A percentile compares a stretch with the other conserved stretches of the same genome.
Evolutionary conservation across 1,140 invertebrate genomes (phyloP).

Genomic region (Macrotrachela quadricornifera): DNA sequence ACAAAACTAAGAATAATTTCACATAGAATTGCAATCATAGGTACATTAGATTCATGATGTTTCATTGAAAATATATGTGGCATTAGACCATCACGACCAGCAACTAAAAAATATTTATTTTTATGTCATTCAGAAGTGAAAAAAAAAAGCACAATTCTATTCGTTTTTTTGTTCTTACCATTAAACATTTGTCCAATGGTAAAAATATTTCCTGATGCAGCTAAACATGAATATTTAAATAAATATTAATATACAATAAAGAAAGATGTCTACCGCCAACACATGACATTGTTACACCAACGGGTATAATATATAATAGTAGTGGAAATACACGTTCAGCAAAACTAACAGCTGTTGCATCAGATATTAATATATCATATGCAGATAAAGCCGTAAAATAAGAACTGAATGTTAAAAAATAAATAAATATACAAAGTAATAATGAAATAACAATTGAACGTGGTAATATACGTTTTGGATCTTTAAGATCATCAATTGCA

Average conservation of each 20-base stretch:
- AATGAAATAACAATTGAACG: not conserved
- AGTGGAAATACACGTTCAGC: not conserved
- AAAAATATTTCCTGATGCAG: not conserved
- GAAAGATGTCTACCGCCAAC: not conserved
- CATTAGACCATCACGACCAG: not conserved
- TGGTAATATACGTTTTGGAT: not conserved
- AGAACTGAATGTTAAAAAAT: not conserved
- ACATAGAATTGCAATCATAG: not conserved
- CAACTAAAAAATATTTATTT: not conserved
- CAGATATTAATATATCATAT: not conserved
- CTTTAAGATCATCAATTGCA: not conserved
- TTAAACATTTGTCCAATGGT: not conserved
- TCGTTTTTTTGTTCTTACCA: too few species aligned
- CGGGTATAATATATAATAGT: not conserved
- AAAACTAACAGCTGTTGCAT: not conserved
- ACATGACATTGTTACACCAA: not conserved
- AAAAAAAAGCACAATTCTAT: too few species aligned
- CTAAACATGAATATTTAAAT: too few species aligned
- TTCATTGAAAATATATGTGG: not conserved
- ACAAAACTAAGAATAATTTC: not conserved
- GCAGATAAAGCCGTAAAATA: not conserved
- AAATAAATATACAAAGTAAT: not conserved
- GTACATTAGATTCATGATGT: not conserved
- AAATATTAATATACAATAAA: too few species aligned
- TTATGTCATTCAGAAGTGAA: too few species aligned